Conservation (phyloP, 2,113 vertebrate species). For the Toxostoma redivivum region DNA sequence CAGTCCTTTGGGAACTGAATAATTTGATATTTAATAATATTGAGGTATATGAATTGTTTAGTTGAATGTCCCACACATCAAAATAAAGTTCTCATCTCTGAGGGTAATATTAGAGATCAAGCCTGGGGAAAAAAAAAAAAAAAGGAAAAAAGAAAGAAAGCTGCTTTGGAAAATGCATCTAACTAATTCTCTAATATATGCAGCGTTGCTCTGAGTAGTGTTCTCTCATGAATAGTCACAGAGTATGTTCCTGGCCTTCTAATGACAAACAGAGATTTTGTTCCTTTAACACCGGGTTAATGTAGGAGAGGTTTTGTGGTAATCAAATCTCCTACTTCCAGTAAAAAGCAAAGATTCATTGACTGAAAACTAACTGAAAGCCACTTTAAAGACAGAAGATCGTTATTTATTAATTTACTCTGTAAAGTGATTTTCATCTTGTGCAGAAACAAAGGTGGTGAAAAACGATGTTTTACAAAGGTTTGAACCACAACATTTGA, state of each 20-base stretch:
- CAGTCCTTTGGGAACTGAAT: constrained; percentile 19
- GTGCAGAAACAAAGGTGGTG: not conserved
- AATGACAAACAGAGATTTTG: constrained; percentile 2
- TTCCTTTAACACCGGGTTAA: not conserved
- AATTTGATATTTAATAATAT: constrained; percentile 40
- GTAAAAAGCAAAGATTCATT: not conserved
- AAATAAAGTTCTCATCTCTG: not conserved
- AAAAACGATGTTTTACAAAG: not conserved
- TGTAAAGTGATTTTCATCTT: not conserved
- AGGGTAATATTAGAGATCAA: not conserved
- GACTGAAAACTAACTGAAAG: not conserved
- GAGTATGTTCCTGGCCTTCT: not conserved
- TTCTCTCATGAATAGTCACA: not conserved
- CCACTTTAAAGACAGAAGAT: not conserved
- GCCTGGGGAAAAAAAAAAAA: not conserved
- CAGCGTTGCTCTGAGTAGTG: not conserved
- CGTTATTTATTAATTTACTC: not conserved
- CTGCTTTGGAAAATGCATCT: not conserved
- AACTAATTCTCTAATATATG: not conserved
- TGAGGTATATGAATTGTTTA: constrained; percentile 16
- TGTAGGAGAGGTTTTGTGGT: not conserved
- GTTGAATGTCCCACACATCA: constrained; percentile 8
- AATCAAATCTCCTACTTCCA: not conserved
- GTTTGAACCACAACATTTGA: not conserved
- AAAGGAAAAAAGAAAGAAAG: not conserved